These are phyloP conservation scores for Aurelia sp. DNA, from an alignment of 30 jellyfish, hydroid and myxozoan genomes.

Conservation along the genomic window DNA sequence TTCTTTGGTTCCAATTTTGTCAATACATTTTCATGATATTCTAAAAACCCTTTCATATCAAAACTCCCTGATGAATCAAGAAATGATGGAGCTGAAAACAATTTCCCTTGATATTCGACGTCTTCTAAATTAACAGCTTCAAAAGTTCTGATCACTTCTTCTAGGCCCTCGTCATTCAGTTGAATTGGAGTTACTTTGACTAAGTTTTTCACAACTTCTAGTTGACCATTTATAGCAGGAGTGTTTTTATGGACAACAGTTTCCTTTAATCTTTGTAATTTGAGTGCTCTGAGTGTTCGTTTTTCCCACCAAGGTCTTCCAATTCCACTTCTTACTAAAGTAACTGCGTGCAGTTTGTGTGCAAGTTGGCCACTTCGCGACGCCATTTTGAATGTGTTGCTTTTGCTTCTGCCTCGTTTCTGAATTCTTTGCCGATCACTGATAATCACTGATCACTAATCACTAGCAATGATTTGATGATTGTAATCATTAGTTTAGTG, in stretches of 20 bases:
- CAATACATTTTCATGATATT: slow-evolving; percentile 39
- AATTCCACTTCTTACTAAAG: slow-evolving; percentile 91
- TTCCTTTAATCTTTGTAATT: slow-evolving; percentile 57
- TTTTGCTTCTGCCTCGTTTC: slow-evolving; percentile 8
- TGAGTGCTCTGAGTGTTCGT: slow-evolving; percentile 78
- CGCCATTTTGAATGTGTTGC: slow-evolving; percentile 75
- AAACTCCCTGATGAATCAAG: slow-evolving; percentile 56
- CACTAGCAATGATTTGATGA: too few relatives aligned
- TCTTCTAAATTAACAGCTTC: slow-evolving; percentile 53
- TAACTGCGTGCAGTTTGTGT: slow-evolving; percentile 88
- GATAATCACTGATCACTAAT: too few relatives aligned
- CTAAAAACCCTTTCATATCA: slow-evolving; percentile 43
- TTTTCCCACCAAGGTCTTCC: slow-evolving; percentile 99
- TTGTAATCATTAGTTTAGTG: too few relatives aligned
- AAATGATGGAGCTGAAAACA: slow-evolving; percentile 20
- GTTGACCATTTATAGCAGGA: slow-evolving; percentile 76
- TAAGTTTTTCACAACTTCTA: slow-evolving; percentile 65
- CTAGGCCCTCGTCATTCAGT: slow-evolving; percentile 40
- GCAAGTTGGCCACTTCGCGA: slow-evolving; percentile 60
- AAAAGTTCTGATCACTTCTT: slow-evolving; percentile 22
- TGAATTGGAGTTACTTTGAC: slow-evolving; percentile 76
- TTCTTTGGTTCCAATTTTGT: slow-evolving; percentile 18
- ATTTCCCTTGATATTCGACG: slow-evolving; percentile 3
- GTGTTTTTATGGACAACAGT: slow-evolving; percentile 85
- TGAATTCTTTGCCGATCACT: too few relatives aligned